Conservation (phyloP, 2,797 vertebrate species). For the Scarus forsteni region DNA sequence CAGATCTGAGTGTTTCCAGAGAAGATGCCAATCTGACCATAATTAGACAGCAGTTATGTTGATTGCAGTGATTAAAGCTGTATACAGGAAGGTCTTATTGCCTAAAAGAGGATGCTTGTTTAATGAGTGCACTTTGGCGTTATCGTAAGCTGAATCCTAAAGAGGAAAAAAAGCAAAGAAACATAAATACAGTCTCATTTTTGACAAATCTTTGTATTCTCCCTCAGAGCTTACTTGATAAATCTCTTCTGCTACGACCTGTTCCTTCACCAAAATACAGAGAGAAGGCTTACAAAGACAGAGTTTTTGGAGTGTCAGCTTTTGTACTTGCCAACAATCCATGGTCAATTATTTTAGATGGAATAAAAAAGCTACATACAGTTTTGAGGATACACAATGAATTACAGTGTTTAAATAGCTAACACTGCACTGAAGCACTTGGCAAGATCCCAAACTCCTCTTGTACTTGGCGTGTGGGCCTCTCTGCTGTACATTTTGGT, state of each 20-base stretch:
- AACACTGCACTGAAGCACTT: constrained; percentile 17
- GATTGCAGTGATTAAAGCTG: constrained; percentile 50
- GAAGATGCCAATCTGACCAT: constrained; percentile 25
- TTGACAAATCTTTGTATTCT: constrained; percentile 22
- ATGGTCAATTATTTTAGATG: constrained; percentile 54
- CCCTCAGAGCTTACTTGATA: constrained; percentile 26
- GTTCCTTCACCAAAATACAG: constrained; percentile 24
- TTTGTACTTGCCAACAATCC: constrained; percentile 51
- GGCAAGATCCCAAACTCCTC: constrained; percentile 18
- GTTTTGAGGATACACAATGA: constrained; percentile 18
- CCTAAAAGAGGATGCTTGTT: constrained; percentile 17
- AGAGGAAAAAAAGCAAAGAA: not conserved
- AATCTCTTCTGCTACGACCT: constrained; percentile 19
- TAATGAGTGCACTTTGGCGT: not conserved
- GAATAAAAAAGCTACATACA: constrained; percentile 23
- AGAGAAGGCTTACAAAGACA: constrained; percentile 24
- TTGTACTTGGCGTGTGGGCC: not conserved
- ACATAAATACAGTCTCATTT: not conserved
- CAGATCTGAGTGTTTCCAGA: not conserved
- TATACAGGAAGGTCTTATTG: constrained; percentile 14
- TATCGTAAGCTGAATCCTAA: constrained; percentile 12
- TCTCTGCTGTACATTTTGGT: not conserved
- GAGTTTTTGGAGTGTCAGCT: constrained; percentile 53
- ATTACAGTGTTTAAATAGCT: constrained; percentile 13
- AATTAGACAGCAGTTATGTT: constrained; percentile 30